A percentile compares a stretch with the other conserved stretches of the same genome.
Evolutionary conservation across 2,797 vertebrate species (phyloP).

Genomic region (Poecilia picta): DNA sequence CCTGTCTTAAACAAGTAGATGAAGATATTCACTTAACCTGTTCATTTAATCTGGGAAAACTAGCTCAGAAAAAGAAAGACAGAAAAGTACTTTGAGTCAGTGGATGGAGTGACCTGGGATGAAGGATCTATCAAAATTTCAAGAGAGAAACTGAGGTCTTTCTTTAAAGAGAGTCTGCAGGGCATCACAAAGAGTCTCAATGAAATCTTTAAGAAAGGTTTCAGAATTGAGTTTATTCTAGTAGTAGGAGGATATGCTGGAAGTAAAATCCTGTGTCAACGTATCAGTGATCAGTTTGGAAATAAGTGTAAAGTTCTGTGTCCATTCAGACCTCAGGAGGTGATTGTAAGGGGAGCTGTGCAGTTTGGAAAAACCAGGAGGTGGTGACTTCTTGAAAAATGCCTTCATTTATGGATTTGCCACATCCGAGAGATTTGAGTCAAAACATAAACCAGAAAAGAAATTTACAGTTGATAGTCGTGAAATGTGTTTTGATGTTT

Average conservation of each 20-base stretch:
- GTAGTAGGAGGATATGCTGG: background rate
- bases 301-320: background rate
- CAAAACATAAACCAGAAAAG: background rate
- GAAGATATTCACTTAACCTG: fast-evolving
- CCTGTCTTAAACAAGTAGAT: fast-evolving
- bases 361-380: background rate
- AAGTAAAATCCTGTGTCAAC: background rate
- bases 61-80: fast-evolving
- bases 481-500: too few species aligned
- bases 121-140: fast-evolving
- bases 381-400: background rate
- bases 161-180: slow-evolving; percentile 11
- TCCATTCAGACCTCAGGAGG: background rate
- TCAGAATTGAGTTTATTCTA: background rate
- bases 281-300: background rate
- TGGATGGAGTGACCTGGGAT: background rate
- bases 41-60: fast-evolving
- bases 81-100: background rate
- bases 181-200: slow-evolving; percentile 1
- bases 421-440: fast-evolving
- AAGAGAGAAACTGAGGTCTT: background rate
- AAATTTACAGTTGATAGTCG: background rate
- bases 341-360: background rate
- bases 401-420: background rate
- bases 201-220: background rate